Conservation (phyloP, 2,113 vertebrate species). For the Helogale parvula region DNA sequence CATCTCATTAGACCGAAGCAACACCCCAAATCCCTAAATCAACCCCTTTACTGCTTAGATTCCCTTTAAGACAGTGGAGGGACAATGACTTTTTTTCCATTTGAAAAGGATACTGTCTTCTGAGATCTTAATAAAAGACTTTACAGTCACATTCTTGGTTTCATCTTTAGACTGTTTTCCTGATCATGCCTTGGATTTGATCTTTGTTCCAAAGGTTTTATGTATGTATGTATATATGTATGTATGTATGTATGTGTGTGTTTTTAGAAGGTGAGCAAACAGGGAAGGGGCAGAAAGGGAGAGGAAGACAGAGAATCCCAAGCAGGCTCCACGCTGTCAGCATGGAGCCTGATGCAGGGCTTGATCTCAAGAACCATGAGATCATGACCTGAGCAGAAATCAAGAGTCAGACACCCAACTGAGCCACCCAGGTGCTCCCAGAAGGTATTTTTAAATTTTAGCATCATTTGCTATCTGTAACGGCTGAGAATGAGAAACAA, state of each 20-base stretch:
- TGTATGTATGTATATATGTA: too few species aligned
- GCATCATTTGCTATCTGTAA: too few species aligned
- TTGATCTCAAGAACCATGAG: neutral
- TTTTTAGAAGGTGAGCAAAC: too few species aligned
- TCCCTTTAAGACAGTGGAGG: neutral
- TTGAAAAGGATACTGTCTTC: neutral
- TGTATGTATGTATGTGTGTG: neutral
- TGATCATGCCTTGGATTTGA: neutral
- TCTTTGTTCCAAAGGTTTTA: neutral
- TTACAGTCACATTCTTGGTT: neutral
- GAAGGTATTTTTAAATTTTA: neutral
- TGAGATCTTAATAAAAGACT: neutral
- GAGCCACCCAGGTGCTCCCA: neutral
- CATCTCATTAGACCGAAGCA: neutral
- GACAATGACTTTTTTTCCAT: neutral
- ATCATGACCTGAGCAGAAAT: neutral
- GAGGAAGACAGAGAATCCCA: too few species aligned
- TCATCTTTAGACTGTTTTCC: neutral
- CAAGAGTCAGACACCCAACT: neutral
- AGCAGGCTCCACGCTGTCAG: too few species aligned
- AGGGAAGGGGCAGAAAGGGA: too few species aligned
- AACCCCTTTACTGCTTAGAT: neutral
- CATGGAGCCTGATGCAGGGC: neutral
- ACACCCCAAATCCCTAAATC: neutral
- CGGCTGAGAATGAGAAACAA: neutral